These are phyloP conservation scores for Ara ararauna DNA, from an alignment of 2,797 vertebrate species.

Conservation along the genomic window DNA sequence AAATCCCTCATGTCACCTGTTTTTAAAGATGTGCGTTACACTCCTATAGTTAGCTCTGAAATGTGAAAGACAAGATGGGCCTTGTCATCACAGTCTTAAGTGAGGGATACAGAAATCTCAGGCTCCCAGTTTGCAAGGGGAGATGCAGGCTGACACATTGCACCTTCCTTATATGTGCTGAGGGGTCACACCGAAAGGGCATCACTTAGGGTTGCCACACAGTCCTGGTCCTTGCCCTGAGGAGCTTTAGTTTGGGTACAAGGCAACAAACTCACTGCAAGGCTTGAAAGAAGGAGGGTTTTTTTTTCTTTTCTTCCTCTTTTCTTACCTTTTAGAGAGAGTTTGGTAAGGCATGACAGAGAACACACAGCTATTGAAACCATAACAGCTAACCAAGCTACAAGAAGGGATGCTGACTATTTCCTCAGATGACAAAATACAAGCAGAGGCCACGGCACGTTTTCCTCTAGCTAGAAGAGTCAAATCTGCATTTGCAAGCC, in stretches of 20 bases:
- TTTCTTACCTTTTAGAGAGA: not conserved
- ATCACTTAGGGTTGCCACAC: not conserved
- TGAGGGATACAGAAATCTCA: not conserved
- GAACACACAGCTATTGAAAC: not conserved
- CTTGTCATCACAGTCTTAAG: slow-evolving; percentile 14
- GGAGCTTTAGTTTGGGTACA: not conserved
- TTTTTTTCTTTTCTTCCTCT: not conserved
- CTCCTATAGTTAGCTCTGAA: slow-evolving; percentile 32
- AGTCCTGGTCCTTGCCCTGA: not conserved
- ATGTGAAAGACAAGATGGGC: not conserved
- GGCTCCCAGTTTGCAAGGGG: not conserved
- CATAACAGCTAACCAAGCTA: not conserved
- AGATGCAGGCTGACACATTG: not conserved
- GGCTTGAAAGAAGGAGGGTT: not conserved
- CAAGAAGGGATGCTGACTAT: not conserved
- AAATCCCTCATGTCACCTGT: slow-evolving; percentile 15
- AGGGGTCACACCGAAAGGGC: not conserved
- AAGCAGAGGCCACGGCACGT: not conserved
- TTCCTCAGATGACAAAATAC: not conserved
- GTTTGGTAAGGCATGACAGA: not conserved
- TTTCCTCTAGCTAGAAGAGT: not conserved
- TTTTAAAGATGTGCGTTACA: not conserved
- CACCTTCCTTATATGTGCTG: accelerated
- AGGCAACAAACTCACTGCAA: not conserved
- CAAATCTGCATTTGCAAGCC: not conserved